Conservation (phyloP, 2,888 invertebrate genomes). For the Junonia oenone region DNA sequence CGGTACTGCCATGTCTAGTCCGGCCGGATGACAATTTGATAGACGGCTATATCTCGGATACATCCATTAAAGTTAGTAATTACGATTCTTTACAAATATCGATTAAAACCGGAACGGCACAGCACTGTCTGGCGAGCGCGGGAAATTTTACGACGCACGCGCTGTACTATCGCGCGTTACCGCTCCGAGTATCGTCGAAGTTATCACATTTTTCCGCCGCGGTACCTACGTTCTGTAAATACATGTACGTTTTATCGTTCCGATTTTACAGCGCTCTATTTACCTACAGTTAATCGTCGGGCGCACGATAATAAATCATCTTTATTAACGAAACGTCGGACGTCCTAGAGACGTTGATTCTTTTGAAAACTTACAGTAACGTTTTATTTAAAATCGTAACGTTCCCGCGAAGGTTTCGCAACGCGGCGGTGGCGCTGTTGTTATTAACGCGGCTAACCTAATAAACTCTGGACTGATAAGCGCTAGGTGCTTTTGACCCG, state of each 20-base stretch:
- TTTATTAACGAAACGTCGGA: slow-evolving; percentile 15
- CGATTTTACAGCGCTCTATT: slow-evolving; percentile 9
- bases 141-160: slow-evolving; percentile 47
- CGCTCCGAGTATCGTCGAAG: slow-evolving; percentile 1
- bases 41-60: slow-evolving; percentile 44
- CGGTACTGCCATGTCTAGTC: slow-evolving; percentile 54
- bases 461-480: slow-evolving; percentile 43
- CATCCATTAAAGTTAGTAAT: slow-evolving; percentile 29
- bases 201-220: slow-evolving; percentile 3
- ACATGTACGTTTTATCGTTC: slow-evolving; percentile 3
- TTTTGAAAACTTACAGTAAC: slow-evolving; percentile 16
- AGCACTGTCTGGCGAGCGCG: slow-evolving; percentile 26
- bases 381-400: slow-evolving; percentile 21
- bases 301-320: slow-evolving; percentile 17
- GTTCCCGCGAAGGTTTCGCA: slow-evolving; percentile 15
- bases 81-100: slow-evolving; percentile 25
- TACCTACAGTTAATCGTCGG: slow-evolving; percentile 5
- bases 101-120: slow-evolving; percentile 21
- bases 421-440: slow-evolving; percentile 11
- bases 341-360: slow-evolving; percentile 8
- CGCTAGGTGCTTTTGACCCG: slow-evolving; percentile 50
- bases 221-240: slow-evolving; percentile 1
- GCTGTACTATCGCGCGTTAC: slow-evolving; percentile 42
- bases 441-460: slow-evolving; percentile 32
- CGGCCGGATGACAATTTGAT: slow-evolving; percentile 65